A percentile compares a stretch with the other conserved stretches of the same genome.
These are phyloP conservation scores for Atta texana DNA, from an alignment of 1,140 invertebrate species.

Conservation along the genomic window DNA sequence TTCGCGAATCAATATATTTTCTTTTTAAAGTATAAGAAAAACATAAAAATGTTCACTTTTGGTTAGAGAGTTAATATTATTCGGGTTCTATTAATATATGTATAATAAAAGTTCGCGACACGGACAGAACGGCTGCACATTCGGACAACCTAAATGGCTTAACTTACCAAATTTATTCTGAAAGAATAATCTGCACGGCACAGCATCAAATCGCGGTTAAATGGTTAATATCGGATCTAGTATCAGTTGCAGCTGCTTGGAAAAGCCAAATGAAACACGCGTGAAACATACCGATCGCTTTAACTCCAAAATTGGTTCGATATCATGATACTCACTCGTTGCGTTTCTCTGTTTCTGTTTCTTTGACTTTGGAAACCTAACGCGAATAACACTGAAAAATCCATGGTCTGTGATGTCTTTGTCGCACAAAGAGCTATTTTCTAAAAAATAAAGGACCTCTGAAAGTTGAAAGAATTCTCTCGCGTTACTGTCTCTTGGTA, in stretches of 20 bases:
- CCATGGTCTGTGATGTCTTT: not conserved
- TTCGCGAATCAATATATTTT: no score
- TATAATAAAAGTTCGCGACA: not conserved
- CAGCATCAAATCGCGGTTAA: not conserved
- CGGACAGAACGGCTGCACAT: not conserved
- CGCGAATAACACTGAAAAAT: constrained; percentile 14
- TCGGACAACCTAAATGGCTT: constrained; percentile 17
- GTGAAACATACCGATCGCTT: constrained; percentile 43
- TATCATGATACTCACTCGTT: not conserved
- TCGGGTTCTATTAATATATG: no score
- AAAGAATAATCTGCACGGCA: constrained; percentile 31
- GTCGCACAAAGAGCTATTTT: not conserved
- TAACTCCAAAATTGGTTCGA: constrained; percentile 37
- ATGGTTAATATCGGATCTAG: constrained; percentile 51
- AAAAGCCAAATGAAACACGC: constrained; percentile 53
- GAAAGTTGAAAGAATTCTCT: constrained; percentile 21
- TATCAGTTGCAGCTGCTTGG: constrained; percentile 39
- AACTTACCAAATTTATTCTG: constrained; percentile 37
- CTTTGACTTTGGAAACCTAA: constrained; percentile 16
- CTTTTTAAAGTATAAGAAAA: no score
- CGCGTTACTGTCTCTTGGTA: not conserved
- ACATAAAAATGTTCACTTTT: no score
- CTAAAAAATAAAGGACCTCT: constrained; percentile 5
- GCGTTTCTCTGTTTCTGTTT: constrained; percentile 10
- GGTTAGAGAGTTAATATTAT: no score